These are phyloP conservation scores for Rhabdophis nuchalis DNA, from an alignment of 2,797 vertebrate genomes.

Conservation along the genomic window DNA sequence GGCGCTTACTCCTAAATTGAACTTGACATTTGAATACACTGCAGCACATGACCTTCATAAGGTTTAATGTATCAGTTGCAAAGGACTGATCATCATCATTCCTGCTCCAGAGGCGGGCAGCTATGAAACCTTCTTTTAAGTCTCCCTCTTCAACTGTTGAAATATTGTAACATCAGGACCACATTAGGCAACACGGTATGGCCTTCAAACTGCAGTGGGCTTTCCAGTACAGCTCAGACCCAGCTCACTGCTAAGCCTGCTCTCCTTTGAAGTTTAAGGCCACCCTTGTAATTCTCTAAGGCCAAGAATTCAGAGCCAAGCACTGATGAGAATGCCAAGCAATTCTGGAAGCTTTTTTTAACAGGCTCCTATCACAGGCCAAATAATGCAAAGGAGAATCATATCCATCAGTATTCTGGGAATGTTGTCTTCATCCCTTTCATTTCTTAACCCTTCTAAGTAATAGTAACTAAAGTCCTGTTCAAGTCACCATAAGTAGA, in stretches of 20 bases:
- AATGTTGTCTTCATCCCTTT: background rate
- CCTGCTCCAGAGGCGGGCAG: background rate
- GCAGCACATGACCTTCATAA: background rate
- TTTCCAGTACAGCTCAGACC: background rate
- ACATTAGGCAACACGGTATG: background rate
- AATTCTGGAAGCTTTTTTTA: background rate
- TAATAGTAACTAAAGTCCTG: background rate
- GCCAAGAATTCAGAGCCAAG: slow-evolving; percentile 14
- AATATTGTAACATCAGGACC: background rate
- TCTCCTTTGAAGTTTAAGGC: slow-evolving; percentile 6
- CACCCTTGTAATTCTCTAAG: accelerated
- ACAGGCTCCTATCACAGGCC: background rate
- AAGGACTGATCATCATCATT: background rate
- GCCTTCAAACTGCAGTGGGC: background rate
- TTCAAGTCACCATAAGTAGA: background rate
- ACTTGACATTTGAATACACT: background rate
- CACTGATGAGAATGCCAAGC: background rate
- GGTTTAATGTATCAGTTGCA: background rate
- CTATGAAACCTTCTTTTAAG: background rate
- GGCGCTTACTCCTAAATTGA: background rate
- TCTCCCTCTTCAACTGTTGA: background rate
- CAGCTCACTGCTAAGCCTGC: background rate
- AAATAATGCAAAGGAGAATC: accelerated
- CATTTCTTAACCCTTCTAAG: background rate
- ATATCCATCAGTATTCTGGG: background rate